Base-by-base conservation (phyloP, 2,888 invertebrate genomes). In the Scaptomyza parva region DNA sequence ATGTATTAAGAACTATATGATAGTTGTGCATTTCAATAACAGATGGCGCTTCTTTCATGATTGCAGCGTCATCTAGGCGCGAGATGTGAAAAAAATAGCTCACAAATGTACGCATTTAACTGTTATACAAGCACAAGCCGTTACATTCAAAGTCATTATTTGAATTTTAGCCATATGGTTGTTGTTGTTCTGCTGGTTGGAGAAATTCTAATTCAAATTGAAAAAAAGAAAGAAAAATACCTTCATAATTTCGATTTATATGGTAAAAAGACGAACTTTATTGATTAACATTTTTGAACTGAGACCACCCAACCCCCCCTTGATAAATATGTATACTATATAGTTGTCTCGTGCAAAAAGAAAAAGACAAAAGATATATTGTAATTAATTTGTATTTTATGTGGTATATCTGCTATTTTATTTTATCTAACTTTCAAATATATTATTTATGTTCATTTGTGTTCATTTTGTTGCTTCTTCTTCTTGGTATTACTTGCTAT, bases 391-490 rank as follows among this genome's bases (percentile, higher is more conserved):
- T 66, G 33, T 60, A 57, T 63, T 60, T 70, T 35, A 44, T 37
- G 14, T 53, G 17, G n/a, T 58, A 58, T 62, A 9, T 62, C 28
- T 41, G 59, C 41, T 52, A 58, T 52, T 75, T 75, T 60, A 65
- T 60, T 75, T 58, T 58, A 57, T 62, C 65, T 65, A 69, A 76
- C 53, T 76, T 75, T 40, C 48, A 64, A 64, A 58, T 74, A 70
- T 74, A 74, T 70, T 33, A 14, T 33, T 33, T 70, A 45, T 47
- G 14, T 64, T 41, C 66, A 41, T 41, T 22, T 40, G 28, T 20
- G 30, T 40, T 44, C 52, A 69, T 58, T 70, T 66, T 28, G 8
- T 50, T 37, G 9, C 26, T 50, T 18, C 41, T 50, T 4, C 18
- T 65, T 20, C 12, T 48, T 53, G 14, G n/a, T 24, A 24, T 28